Evolutionary conservation across 2,113 vertebrate genomes (phyloP), one percentile per base, ranked within the genome.

Genomic region (Dendrocopos noguchii): DNA sequence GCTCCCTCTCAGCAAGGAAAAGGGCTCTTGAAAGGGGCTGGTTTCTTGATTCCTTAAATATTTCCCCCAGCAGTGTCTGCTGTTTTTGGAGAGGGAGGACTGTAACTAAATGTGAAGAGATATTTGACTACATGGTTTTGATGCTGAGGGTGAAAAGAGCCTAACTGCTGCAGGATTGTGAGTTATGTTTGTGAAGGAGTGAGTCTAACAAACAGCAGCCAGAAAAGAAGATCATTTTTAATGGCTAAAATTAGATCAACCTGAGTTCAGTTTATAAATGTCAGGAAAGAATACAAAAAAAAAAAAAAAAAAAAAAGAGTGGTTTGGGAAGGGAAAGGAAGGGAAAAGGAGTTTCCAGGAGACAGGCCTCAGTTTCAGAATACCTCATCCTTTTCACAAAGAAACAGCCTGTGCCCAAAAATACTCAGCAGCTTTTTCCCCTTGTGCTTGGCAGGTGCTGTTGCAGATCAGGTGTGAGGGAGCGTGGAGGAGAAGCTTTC

Each of bases 391-490:
- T 50, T 74, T 86, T 89, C 84, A 78, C 57, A 93, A 70, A 89
- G 77, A 91, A 89, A 66, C 10, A 84, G 47, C 19, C 33, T 85
- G 28, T 89, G 72, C 61, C 39, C 57, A 78, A 93, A 44, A 94
- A 91, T 92, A 86, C 64, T 80, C 81, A 77, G 25, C 64, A 82
- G 53, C 28, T 91, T 81, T 83, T 44, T 52, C 87, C 47, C 34
- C 47, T 60, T 89, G 81, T 73, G 61, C 57, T 82, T 91, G 79
- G 80, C 79, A 81, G 52, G 66, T 72, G 47, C 20, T 91, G 50
- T 95, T 71, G 84, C 63, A 80, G 57, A 95, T 93, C 73, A 88
- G 73, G 82, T 72, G 55, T 82, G 67, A 91, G 46, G 56, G 50
- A 90, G 44, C 18, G 33, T 61, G 83, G 12, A 25, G 16, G 20